Percentiles rank a stretch among this genome's conserved stretches.
phyloP scores from a whole-genome alignment of 2,888 invertebrate species.

The Linyphia triangularis region DNA sequence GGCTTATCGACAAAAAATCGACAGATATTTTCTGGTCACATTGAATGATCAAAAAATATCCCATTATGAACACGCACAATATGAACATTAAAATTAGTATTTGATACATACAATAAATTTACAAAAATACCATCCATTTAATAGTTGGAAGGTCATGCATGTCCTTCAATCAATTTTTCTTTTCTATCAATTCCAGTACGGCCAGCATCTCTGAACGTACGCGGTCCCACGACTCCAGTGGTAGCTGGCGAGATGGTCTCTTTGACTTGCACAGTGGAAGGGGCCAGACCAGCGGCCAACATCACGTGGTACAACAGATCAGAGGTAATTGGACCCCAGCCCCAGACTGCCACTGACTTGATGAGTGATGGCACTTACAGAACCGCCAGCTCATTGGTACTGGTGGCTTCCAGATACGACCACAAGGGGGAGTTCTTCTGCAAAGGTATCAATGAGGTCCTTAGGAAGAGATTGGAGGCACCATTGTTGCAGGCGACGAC shows the following conservation, averaged over 20 bases:
- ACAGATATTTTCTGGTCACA: no score
- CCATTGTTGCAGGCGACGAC: constrained; percentile 86
- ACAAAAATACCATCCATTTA: background rate
- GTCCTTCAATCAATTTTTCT: background rate
- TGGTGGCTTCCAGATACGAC: constrained; percentile 77
- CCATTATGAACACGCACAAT: no score
- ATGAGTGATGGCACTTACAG: constrained; percentile 77
- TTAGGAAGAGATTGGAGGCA: constrained; percentile 86
- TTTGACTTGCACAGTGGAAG: constrained; percentile 88
- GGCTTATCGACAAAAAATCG: no score
- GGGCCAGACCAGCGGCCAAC: constrained; percentile 90
- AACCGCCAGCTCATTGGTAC: constrained; percentile 76
- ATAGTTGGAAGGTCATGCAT: background rate
- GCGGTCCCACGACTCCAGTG: constrained; percentile 88
- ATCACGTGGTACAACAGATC: constrained; percentile 89
- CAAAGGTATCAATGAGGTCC: constrained; percentile 86
- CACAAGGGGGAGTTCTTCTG: constrained; percentile 77
- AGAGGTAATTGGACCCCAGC: constrained; percentile 76
- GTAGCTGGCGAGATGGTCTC: constrained; percentile 89
- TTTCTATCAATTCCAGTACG: constrained; percentile 84
- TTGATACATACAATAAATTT: background rate
- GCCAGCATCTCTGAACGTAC: constrained; percentile 87
- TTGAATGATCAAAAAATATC: no score
- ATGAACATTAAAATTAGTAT: background rate
- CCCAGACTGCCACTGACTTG: constrained; percentile 74